Evolutionary conservation across 2,113 vertebrate genomes (phyloP).

Genomic region (Lepisosteus oculatus): DNA sequence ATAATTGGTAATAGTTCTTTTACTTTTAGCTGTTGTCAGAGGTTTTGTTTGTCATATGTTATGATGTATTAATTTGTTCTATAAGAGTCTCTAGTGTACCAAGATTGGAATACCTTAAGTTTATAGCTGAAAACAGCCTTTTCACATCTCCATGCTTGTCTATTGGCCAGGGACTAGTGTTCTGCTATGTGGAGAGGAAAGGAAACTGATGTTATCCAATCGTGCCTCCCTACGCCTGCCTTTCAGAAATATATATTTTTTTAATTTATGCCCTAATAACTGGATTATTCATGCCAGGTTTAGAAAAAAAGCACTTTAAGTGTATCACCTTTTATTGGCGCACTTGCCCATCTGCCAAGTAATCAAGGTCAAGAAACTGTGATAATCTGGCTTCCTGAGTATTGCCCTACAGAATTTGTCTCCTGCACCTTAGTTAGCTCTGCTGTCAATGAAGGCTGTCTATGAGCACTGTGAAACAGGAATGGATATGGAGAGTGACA

Average conservation of each 20-base stretch:
- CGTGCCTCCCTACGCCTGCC: no score
- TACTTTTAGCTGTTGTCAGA: no score
- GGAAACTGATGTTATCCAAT: no score
- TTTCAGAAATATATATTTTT: not conserved
- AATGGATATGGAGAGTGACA: not conserved
- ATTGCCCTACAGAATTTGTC: slow-evolving; percentile 26
- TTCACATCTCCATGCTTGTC: no score
- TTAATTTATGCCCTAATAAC: slow-evolving; percentile 3
- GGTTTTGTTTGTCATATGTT: no score
- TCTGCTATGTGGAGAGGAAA: no score
- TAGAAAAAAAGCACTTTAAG: slow-evolving; percentile 33
- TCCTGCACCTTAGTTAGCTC: not conserved
- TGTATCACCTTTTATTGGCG: slow-evolving; percentile 36
- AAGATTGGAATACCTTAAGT: no score
- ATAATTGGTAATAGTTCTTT: no score
- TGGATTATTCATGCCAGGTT: slow-evolving; percentile 31
- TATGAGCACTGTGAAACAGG: not conserved
- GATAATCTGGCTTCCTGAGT: slow-evolving; percentile 38
- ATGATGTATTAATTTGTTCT: no score
- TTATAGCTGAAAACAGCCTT: no score
- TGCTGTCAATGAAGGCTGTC: slow-evolving; percentile 12
- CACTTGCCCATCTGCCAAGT: slow-evolving; percentile 49
- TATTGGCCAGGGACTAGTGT: no score
- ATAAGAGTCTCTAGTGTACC: no score
- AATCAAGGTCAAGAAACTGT: slow-evolving; percentile 42